Evolutionary conservation across 2,113 vertebrate species (phyloP), one percentile per base, ranked within the genome.

Genomic region (Albula goreensis): DNA sequence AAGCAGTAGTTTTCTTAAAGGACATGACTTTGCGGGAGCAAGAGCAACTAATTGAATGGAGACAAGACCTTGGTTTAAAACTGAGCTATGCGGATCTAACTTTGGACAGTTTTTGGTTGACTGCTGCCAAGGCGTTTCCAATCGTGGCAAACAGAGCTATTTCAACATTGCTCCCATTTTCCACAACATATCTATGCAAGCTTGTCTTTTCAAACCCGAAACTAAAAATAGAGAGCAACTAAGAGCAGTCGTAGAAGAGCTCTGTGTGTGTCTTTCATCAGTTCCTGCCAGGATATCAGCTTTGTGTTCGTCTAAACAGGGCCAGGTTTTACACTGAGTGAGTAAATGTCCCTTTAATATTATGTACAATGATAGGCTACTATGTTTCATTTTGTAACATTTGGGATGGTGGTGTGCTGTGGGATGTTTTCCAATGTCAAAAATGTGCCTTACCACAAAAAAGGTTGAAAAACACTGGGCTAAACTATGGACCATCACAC

Each of bases 151-250:
- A 4, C 80, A 82, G 17, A 51, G 80, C 49, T 51, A 82, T 82
- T 82, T 82, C 53, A 51, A 82, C 80, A 82, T 82, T 82, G 80
- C 80, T 82, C 50, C 80, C 80, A 19, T 82, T 83, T 83, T 83
- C 81, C 5, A 83, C 51, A 4, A 83, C 81, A 83, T 57, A 83
- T 57, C 53, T 83, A 25, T 78, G 74, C 31, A 25, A 78, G 74
- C 74, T 78, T 17, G 31, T 2, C 19, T 78, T 78, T 25, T 81
- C 79, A 1, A 81, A 50, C 79, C 17, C 51, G 1, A 81, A 81
- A 79, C 22, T 31, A 25, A 79, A 79, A 79, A 79, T 31, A 79
- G 78, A 79, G 78, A 5, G 78, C 49, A 50, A 81, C 0, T 50
- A 41, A 41, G 79, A 81, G 79, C 74, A n/a, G 74, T 50, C 51